phyloP scores from a whole-genome alignment of 2,797 vertebrate genomes.

The Vipera latastei region DNA sequence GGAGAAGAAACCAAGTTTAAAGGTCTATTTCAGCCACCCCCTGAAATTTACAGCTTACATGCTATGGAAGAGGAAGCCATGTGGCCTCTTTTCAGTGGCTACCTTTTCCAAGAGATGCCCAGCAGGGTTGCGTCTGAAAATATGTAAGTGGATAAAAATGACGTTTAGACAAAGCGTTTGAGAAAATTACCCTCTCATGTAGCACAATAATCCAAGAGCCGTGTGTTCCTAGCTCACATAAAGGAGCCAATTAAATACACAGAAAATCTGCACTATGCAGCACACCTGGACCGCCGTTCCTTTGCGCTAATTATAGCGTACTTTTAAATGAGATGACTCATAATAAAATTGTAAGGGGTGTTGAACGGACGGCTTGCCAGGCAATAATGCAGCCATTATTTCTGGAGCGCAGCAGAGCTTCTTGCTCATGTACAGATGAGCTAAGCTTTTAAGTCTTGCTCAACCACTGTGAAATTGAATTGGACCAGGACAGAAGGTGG shows the following conservation, averaged over 20 bases:
- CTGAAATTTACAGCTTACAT: background rate
- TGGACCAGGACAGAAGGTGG: background rate
- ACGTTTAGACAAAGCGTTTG: constrained; percentile 38
- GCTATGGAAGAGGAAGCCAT: background rate
- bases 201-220: constrained; percentile 36
- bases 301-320: constrained; percentile 28
- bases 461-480: background rate
- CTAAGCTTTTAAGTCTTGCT: background rate
- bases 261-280: background rate
- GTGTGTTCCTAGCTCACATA: constrained; percentile 22
- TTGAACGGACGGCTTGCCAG: background rate
- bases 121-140: constrained; percentile 4
- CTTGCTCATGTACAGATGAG: background rate
- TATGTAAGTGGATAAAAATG: background rate
- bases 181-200: constrained; percentile 29
- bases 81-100: background rate
- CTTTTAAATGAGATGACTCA: constrained; percentile 43
- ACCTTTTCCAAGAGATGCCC: background rate
- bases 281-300: constrained; percentile 28
- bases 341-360: constrained; percentile 22
- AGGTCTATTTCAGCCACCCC: background rate
- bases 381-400: background rate
- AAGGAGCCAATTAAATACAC: constrained; percentile 14
- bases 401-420: background rate
- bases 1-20: background rate